Evolutionary conservation across 2,888 invertebrate species (phyloP).

Genomic region (Carterocephalus palaemon): DNA sequence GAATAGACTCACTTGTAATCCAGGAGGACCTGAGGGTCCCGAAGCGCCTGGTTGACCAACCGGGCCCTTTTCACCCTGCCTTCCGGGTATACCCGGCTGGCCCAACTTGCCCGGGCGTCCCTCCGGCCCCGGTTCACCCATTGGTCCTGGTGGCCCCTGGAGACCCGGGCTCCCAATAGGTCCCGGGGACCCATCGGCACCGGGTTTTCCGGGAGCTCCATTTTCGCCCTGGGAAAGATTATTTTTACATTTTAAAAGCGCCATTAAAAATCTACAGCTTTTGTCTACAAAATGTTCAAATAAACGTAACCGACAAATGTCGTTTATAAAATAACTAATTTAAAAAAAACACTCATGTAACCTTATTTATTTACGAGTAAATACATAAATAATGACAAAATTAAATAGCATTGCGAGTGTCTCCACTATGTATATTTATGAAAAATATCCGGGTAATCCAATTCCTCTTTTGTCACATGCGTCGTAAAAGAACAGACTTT

Average conservation of each 20-base stretch:
- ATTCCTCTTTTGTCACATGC: too few species aligned
- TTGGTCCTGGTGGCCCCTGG: slow-evolving; percentile 82
- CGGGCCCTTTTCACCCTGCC: slow-evolving; percentile 88
- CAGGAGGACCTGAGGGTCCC: slow-evolving; percentile 83
- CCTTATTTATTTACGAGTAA: too few species aligned
- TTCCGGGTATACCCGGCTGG: slow-evolving; percentile 83
- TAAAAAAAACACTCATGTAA: too few species aligned
- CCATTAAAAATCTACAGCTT: too few species aligned
- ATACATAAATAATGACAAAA: too few species aligned
- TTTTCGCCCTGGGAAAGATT: slow-evolving; percentile 81
- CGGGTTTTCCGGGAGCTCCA: slow-evolving; percentile 85
- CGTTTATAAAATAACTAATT: too few species aligned
- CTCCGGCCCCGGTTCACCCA: slow-evolving; percentile 79
- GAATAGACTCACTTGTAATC: slow-evolving; percentile 81
- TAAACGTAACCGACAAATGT: too few species aligned
- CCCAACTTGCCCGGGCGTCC: slow-evolving; percentile 84
- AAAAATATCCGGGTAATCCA: too few species aligned
- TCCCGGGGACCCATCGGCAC: slow-evolving; percentile 85
- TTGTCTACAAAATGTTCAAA: slow-evolving; percentile 12
- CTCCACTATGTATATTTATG: too few species aligned
- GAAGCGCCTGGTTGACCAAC: slow-evolving; percentile 81
- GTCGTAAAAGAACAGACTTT: too few species aligned
- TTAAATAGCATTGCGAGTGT: too few species aligned
- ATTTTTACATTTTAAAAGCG: too few species aligned
- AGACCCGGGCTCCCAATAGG: slow-evolving; percentile 82